A percentile compares a stretch with the other conserved stretches of the same genome.
These are phyloP conservation scores for Andrena haemorrhoa DNA, from an alignment of 2,888 invertebrate genomes.

Conservation along the genomic window DNA sequence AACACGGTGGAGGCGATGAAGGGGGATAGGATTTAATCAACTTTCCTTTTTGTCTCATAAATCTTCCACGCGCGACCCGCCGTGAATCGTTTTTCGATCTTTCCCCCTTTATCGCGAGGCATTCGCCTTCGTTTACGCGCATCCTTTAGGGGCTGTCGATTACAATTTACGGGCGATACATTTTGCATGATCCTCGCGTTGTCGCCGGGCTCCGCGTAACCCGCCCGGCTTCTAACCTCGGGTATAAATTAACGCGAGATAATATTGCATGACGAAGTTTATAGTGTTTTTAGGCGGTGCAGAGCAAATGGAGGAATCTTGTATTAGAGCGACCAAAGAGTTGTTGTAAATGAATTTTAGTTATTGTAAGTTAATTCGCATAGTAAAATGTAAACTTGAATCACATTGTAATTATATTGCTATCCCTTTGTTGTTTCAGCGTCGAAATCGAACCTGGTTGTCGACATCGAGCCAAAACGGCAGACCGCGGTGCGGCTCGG, in stretches of 20 bases:
- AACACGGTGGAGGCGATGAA: constrained; percentile 33
- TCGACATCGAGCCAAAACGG: constrained; percentile 83
- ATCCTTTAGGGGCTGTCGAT: constrained; percentile 35
- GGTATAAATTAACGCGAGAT: constrained; percentile 4
- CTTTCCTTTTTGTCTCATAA: constrained; percentile 73
- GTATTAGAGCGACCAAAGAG: no score
- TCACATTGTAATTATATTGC: not conserved
- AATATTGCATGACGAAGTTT: not conserved
- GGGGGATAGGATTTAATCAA: constrained; percentile 72
- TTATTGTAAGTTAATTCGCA: no score
- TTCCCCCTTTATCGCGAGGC: not conserved
- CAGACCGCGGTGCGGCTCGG: constrained; percentile 87
- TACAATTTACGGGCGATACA: constrained; percentile 25
- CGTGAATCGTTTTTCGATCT: constrained; percentile 34
- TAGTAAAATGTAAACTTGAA: no score
- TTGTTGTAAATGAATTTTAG: no score
- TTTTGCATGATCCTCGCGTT: constrained; percentile 7
- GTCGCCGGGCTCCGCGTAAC: not conserved
- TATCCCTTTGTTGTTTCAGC: constrained; percentile 46
- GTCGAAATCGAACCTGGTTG: constrained; percentile 48
- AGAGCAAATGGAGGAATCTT: no score
- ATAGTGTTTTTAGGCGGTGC: not conserved
- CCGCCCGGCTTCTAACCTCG: not conserved
- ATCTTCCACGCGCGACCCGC: constrained; percentile 63
- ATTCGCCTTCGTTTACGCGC: constrained; percentile 5